Percentiles rank a stretch among this genome's conserved stretches.
These are phyloP conservation scores for Naso thynnoides DNA, from an alignment of 2,797 vertebrate genomes.

Conservation along the genomic window DNA sequence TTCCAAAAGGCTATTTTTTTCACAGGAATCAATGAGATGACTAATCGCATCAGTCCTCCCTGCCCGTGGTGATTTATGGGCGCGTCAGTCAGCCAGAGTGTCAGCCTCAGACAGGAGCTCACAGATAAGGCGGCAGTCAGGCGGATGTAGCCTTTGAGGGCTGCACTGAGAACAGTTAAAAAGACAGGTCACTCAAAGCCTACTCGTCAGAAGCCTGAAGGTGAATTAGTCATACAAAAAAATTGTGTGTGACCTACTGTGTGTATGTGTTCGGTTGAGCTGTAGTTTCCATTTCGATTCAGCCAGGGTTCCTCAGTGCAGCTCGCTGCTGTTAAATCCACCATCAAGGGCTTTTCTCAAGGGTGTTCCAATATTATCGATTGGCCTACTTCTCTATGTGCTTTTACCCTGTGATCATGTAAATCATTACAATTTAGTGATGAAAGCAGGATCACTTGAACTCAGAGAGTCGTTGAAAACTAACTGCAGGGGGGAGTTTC, in stretches of 20 bases:
- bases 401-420: slow-evolving; percentile 51
- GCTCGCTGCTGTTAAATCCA: slow-evolving; percentile 51
- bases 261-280: slow-evolving; percentile 19
- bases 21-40: slow-evolving; percentile 85
- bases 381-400: slow-evolving; percentile 52
- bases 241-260: slow-evolving; percentile 35
- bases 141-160: slow-evolving; percentile 52
- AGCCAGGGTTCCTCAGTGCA: slow-evolving; percentile 26
- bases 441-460: slow-evolving; percentile 51
- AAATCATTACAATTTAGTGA: slow-evolving; percentile 66
- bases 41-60: slow-evolving; percentile 84
- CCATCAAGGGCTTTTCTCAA: slow-evolving; percentile 64
- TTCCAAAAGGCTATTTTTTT: slow-evolving; percentile 77
- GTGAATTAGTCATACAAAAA: slow-evolving; percentile 51
- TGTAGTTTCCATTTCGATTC: slow-evolving; percentile 52
- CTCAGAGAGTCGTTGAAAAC: slow-evolving; percentile 29
- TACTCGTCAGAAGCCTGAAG: slow-evolving; percentile 58
- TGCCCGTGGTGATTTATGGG: slow-evolving; percentile 83
- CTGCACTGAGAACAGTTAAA: slow-evolving; percentile 59
- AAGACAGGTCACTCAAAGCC: slow-evolving; percentile 67
- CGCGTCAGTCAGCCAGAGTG: slow-evolving; percentile 78
- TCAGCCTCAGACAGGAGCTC: slow-evolving; percentile 72
- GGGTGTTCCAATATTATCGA: slow-evolving; percentile 63
- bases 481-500: slow-evolving; percentile 27
- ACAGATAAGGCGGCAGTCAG: slow-evolving; percentile 74